These are phyloP conservation scores for Andricus curvator DNA, from an alignment of 2,888 invertebrate genomes.

Conservation along the genomic window DNA sequence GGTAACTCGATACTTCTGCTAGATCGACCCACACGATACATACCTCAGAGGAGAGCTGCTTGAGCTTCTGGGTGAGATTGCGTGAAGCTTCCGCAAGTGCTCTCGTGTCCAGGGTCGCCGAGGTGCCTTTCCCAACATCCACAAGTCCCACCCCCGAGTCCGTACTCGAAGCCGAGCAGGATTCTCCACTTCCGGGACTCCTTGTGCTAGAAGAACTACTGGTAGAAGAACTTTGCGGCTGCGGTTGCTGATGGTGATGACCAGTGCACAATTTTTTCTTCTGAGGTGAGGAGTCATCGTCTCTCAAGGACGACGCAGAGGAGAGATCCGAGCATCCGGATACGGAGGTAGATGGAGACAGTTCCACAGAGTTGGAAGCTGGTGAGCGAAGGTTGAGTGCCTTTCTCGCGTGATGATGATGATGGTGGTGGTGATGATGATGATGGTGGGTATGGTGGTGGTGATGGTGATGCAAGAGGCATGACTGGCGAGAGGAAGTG, in stretches of 20 bases:
- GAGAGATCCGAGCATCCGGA: constrained; percentile 40
- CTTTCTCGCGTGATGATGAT: constrained; percentile 68
- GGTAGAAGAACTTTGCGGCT: not conserved
- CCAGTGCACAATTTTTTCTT: constrained; percentile 70
- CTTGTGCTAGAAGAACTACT: constrained; percentile 56
- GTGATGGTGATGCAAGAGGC: constrained; percentile 60
- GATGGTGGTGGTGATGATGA: constrained; percentile 66
- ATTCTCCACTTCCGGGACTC: constrained; percentile 66
- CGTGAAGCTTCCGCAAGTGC: constrained; percentile 93
- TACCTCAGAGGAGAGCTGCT: constrained; percentile 93
- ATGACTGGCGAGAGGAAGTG: constrained; percentile 49
- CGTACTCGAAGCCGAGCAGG: constrained; percentile 68
- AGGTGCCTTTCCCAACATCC: constrained; percentile 69
- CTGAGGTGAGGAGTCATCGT: constrained; percentile 57
- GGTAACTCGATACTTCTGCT: constrained; percentile 74
- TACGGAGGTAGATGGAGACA: constrained; percentile 45
- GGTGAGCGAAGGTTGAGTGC: constrained; percentile 36
- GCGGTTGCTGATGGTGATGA: constrained; percentile 64
- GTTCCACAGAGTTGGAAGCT: constrained; percentile 43
- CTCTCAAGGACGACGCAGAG: not conserved
- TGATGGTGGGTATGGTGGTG: constrained; percentile 66
- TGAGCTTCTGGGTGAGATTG: constrained; percentile 93
- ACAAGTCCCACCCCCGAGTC: constrained; percentile 59
- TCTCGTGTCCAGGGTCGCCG: constrained; percentile 83
- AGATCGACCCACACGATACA: constrained; percentile 82